Percentiles rank a stretch among this genome's conserved stretches.
Conservation (phyloP, 2,113 vertebrate genomes). For the Poecile atricapillus region DNA sequence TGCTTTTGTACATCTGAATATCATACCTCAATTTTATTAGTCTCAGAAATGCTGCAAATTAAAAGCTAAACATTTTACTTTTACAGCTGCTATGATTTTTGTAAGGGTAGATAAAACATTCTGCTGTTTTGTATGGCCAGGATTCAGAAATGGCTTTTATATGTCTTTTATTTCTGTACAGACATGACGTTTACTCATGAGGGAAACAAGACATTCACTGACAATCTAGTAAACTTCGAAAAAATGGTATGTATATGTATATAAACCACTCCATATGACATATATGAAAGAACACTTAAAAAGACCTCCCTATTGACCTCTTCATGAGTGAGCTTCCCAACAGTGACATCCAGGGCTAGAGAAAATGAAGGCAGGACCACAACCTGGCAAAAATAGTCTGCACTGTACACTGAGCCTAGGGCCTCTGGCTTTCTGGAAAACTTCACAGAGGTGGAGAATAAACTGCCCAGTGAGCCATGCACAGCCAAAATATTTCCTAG, state of each 20-base stretch:
- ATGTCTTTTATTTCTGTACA: conserved; percentile 71
- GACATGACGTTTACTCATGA: conserved; percentile 99
- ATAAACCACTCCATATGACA: not conserved
- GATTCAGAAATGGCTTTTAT: conserved; percentile 54
- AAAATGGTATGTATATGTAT: conserved; percentile 88
- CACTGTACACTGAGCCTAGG: not conserved
- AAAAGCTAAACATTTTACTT: conserved; percentile 43
- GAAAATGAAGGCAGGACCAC: not conserved
- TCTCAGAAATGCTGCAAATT: conserved; percentile 59
- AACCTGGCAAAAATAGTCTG: not conserved
- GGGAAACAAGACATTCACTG: conserved; percentile 95
- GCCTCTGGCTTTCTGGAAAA: conserved; percentile 9
- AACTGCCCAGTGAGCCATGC: not conserved
- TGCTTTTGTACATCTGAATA: conserved; percentile 9
- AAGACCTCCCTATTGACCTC: not conserved
- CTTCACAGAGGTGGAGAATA: not conserved
- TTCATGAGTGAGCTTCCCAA: not conserved
- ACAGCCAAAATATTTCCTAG: not conserved
- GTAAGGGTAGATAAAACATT: conserved; percentile 22
- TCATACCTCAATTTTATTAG: conserved; percentile 56
- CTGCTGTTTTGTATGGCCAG: conserved; percentile 35
- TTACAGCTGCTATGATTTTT: conserved; percentile 52
- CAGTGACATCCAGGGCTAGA: not conserved
- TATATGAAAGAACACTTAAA: conserved; percentile 1
- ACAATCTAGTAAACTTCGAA: conserved; percentile 98